phyloP scores from a whole-genome alignment of 2,888 invertebrate genomes.

The Lobophora halterata region DNA sequence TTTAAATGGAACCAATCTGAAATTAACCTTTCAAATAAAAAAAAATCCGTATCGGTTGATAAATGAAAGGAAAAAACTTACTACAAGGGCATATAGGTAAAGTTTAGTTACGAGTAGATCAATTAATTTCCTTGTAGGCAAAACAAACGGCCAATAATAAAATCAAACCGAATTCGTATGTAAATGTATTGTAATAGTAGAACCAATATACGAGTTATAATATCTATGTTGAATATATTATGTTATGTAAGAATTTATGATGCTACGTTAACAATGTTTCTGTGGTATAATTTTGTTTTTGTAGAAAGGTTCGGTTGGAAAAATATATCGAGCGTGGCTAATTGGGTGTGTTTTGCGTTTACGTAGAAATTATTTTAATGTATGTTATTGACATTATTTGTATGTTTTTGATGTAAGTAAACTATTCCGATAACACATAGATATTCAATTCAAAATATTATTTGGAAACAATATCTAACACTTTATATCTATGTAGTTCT shows the following conservation, averaged over 20 bases:
- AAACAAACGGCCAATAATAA: conserved; percentile 71
- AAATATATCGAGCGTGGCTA: conserved; percentile 29
- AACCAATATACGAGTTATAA: conserved; percentile 69
- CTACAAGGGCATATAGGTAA: conserved; percentile 6
- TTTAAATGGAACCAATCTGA: too few relatives aligned
- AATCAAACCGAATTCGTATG: conserved; percentile 74
- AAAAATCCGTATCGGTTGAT: too few relatives aligned
- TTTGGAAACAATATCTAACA: too few relatives aligned
- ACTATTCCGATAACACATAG: too few relatives aligned
- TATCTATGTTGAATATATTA: conserved; percentile 66
- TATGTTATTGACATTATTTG: too few relatives aligned
- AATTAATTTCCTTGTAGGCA: conserved; percentile 74
- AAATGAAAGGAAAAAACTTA: too few relatives aligned
- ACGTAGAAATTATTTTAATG: too few relatives aligned
- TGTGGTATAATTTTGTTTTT: conserved; percentile 65
- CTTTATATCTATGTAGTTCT: too few relatives aligned
- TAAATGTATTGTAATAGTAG: conserved; percentile 74
- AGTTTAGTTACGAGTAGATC: conserved; percentile 57
- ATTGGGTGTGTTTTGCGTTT: conserved; percentile 20
- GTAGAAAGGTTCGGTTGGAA: conserved; percentile 36
- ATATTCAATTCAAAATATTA: too few relatives aligned
- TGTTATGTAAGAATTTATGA: conserved; percentile 57
- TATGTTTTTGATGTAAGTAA: too few relatives aligned
- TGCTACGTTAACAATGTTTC: conserved; percentile 41
- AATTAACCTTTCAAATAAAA: background rate